A percentile compares a stretch with the other conserved stretches of the same genome.
Evolutionary conservation across 2,797 vertebrate species (phyloP).

Genomic region (Tachyglossus aculeatus): DNA sequence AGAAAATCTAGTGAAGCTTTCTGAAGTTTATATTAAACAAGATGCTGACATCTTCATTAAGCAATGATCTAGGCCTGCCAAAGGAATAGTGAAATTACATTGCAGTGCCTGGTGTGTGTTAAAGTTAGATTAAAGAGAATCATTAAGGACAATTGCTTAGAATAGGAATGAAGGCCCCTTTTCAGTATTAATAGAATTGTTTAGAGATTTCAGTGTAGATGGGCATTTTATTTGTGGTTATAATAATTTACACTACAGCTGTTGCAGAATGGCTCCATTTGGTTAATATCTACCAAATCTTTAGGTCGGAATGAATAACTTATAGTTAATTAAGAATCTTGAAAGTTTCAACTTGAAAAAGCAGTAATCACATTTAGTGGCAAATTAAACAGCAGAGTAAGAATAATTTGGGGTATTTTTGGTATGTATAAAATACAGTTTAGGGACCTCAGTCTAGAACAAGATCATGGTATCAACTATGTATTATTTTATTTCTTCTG

Average conservation of each 20-base stretch:
- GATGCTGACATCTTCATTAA: too few relatives aligned
- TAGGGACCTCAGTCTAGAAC: too few relatives aligned
- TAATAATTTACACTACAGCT: neutral
- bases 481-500: too few relatives aligned
- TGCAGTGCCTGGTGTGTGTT: neutral
- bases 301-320: neutral
- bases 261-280: accelerated
- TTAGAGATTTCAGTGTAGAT: neutral
- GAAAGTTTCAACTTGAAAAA: too few relatives aligned
- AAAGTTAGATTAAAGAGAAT: neutral
- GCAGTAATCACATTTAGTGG: too few relatives aligned
- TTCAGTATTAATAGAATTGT: neutral
- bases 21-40: neutral
- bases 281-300: neutral
- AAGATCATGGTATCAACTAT: too few relatives aligned
- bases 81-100: neutral
- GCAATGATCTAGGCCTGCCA: too few relatives aligned
- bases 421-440: too few relatives aligned
- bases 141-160: neutral
- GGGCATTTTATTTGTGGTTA: neutral
- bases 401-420: too few relatives aligned
- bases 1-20: neutral
- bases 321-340: too few relatives aligned
- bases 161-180: neutral
- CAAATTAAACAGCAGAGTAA: too few relatives aligned